Evolutionary conservation across 92 coral and sea anemone genomes (phyloP), one percentile per base, ranked within the genome.

Genomic region (Galaxea fascicularis): DNA sequence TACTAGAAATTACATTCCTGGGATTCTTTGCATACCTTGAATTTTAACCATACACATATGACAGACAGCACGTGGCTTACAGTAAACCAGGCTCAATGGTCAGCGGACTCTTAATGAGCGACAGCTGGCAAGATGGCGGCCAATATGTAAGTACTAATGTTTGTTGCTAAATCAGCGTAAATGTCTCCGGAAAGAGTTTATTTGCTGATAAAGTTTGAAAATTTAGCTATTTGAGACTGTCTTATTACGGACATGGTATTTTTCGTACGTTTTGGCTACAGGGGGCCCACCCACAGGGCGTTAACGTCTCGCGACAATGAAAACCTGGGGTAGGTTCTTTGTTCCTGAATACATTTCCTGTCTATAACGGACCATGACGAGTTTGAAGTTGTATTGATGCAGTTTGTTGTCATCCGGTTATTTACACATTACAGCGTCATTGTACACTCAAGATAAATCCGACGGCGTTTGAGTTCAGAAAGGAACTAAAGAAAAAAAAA

Each of bases 51-150:
- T 2, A 35, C 41, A 35, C 6, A 18, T 17, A 10, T 60, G 30
- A 60, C 66, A 24, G 11, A 10, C 29, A 17, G 46, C 71, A 66
- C 12, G 49, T 66, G 71, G n/a, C 27, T 3, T 67, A 26, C 3
- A 17, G 17, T 25, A 20, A 31, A 49, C 22, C 30, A 25, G 52
- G n/a, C 35, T 46, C 8, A 0, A 10, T 71, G 76, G 56, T 44
- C 76, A 71, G 76, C 76, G 58, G 76, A 45, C 4, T 11, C 76
- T 71, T 71, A 35, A 45, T 16, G 20, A 46, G 25, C 21, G 16
- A 24, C 73, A 67, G 73, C 24, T 30, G 73, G 16, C n/a, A 70
- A 70, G 29, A 70, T 70, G 75, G 75, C 75, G 17, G 58, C 76
- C 41, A 27, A 4, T 28, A 27, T 1, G 41, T 13, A 24, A 26